These are phyloP conservation scores for Deroplatys truncata DNA, from an alignment of 2,888 invertebrate genomes.

Conservation along the genomic window DNA sequence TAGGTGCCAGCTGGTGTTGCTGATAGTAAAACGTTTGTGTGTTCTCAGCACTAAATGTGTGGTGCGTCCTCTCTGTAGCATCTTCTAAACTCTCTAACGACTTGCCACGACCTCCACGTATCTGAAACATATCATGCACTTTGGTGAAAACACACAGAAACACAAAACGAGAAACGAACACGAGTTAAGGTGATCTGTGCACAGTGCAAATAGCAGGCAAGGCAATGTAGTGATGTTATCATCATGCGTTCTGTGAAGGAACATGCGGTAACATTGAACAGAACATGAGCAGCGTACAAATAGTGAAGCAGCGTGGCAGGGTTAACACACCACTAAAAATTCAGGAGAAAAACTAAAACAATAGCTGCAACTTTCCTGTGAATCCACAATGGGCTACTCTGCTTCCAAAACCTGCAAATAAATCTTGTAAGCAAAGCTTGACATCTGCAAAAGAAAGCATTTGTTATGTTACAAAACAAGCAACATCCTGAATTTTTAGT, in stretches of 20 bases:
- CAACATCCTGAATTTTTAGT: not conserved
- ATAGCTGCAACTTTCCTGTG: not conserved
- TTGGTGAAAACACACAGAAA: not conserved
- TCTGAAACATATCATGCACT: constrained; percentile 48
- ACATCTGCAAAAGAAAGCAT: not conserved
- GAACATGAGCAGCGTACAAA: not conserved
- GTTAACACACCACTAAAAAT: constrained; percentile 8
- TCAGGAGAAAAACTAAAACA: not conserved
- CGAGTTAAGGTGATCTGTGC: not conserved
- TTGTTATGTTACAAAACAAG: not conserved
- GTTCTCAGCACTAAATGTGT: constrained; percentile 57
- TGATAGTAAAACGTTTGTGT: constrained; percentile 55
- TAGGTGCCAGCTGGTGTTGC: constrained; percentile 45
- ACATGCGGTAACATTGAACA: constrained; percentile 12
- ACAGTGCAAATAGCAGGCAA: not conserved
- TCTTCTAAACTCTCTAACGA: constrained; percentile 82
- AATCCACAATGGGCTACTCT: not conserved
- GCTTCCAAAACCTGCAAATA: no score
- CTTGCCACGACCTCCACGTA: constrained; percentile 73
- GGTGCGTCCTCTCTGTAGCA: constrained; percentile 38
- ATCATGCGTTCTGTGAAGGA: not conserved
- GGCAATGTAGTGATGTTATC: not conserved
- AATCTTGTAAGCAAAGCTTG: not conserved
- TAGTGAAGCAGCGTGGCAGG: not conserved
- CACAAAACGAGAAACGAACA: not conserved